These are phyloP conservation scores for Hydrolagus affinis DNA, from an alignment of 2,113 vertebrate genomes.

Conservation along the genomic window DNA sequence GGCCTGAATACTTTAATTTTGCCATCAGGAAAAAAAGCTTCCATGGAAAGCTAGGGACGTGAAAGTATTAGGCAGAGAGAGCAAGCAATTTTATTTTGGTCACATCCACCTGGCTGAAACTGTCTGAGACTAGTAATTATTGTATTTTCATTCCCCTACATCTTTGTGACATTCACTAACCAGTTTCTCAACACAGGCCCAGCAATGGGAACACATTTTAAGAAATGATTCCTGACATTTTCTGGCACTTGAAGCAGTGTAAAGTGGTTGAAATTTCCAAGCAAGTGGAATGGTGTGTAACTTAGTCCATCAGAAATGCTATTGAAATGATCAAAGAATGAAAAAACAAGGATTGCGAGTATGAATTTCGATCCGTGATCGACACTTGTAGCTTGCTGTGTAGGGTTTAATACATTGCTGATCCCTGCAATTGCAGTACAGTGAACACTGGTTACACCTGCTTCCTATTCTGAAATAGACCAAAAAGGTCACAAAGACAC, in stretches of 20 bases:
- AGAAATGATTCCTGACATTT: neutral
- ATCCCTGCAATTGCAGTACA: neutral
- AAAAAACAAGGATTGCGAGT: neutral
- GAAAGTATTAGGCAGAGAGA: neutral
- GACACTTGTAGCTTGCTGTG: neutral
- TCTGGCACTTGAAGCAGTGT: neutral
- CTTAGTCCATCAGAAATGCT: neutral
- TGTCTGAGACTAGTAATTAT: neutral
- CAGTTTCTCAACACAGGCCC: neutral
- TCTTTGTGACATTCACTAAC: neutral
- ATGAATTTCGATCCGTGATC: neutral
- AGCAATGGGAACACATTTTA: neutral
- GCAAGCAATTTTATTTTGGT: neutral
- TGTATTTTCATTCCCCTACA: neutral
- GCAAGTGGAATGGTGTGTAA: neutral
- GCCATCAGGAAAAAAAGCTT: too few species aligned
- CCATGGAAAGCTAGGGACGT: neutral
- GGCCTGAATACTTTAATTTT: too few species aligned
- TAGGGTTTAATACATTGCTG: neutral
- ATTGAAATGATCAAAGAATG: too few species aligned
- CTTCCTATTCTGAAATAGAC: neutral
- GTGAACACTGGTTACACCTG: neutral
- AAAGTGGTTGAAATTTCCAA: conserved; percentile 8
- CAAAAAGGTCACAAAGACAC: neutral
- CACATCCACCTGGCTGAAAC: neutral